A percentile compares a stretch with the other conserved stretches of the same genome.
phyloP scores from a whole-genome alignment of 2,888 invertebrate species.

The Meliscaeva auricollis region DNA sequence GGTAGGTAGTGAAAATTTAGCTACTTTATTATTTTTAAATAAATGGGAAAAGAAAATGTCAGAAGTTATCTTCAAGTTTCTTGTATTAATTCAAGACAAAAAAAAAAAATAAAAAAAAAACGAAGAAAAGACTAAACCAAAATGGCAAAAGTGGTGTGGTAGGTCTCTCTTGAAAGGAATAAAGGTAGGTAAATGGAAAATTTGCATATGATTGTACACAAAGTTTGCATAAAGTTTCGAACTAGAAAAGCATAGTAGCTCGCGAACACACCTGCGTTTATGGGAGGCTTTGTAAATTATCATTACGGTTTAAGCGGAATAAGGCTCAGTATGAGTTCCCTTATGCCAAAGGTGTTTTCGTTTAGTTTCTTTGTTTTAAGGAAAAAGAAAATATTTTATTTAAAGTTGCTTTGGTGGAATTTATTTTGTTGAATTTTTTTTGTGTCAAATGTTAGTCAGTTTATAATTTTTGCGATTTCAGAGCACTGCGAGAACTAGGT shows the following conservation, averaged over 20 bases:
- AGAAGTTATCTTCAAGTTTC: slow-evolving; percentile 5
- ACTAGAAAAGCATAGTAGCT: neutral
- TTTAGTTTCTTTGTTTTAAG: neutral
- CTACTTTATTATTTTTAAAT: slow-evolving; percentile 23
- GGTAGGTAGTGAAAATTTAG: slow-evolving; percentile 27
- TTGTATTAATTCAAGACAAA: slow-evolving; percentile 2
- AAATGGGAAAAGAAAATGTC: slow-evolving; percentile 31
- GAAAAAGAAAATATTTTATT: no score
- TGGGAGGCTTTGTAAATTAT: slow-evolving; percentile 42
- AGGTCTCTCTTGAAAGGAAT: neutral
- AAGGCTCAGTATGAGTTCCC: slow-evolving; percentile 6
- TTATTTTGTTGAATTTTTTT: no score
- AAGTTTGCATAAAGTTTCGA: slow-evolving; percentile 29
- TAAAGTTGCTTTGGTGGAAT: no score
- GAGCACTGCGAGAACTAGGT: no score
- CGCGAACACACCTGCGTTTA: slow-evolving; percentile 55
- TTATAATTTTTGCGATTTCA: no score
- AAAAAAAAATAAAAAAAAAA: neutral
- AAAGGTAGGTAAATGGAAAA: slow-evolving; percentile 15
- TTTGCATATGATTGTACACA: slow-evolving; percentile 3
- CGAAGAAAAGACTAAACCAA: neutral
- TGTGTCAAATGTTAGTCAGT: no score
- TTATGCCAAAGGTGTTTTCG: slow-evolving; percentile 26
- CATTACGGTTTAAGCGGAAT: slow-evolving; percentile 43
- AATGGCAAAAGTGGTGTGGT: neutral